phyloP scores from a whole-genome alignment of 2,888 invertebrate genomes.

The Ophioninae sp. region DNA sequence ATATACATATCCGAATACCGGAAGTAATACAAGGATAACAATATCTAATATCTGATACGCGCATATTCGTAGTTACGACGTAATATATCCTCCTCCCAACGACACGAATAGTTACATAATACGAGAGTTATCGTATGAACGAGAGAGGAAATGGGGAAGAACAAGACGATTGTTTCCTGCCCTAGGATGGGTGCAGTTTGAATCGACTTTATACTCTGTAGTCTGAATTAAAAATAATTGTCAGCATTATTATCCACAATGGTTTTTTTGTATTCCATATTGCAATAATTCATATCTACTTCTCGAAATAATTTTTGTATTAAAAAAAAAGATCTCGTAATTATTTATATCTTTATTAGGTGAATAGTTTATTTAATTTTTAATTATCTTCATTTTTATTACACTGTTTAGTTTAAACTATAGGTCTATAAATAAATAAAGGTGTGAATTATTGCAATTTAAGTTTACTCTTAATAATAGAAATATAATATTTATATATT shows the following conservation, averaged over 20 bases:
- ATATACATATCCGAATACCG: not conserved
- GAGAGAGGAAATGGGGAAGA: constrained; percentile 23
- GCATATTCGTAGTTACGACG: not conserved
- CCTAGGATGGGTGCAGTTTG: constrained; percentile 28
- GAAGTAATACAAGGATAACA: not conserved
- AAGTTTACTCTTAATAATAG: no score
- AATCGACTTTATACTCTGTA: constrained; percentile 8
- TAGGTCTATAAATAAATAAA: no score
- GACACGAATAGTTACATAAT: constrained; percentile 23
- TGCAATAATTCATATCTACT: not conserved
- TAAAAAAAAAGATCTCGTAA: no score
- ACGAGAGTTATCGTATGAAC: not conserved
- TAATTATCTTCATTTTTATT: no score
- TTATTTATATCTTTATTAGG: no score
- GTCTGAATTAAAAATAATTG: not conserved
- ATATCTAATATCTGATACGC: not conserved
- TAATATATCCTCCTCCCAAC: not conserved
- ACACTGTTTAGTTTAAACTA: no score
- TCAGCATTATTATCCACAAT: not conserved
- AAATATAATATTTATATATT: no score
- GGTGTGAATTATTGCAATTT: no score
- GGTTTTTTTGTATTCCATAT: not conserved
- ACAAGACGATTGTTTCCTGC: constrained; percentile 46
- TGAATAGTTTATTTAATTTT: no score
- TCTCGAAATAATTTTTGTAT: no score